These are phyloP conservation scores for Calcarius lapponicus DNA, from an alignment of 2,797 vertebrate genomes.

Conservation along the genomic window DNA sequence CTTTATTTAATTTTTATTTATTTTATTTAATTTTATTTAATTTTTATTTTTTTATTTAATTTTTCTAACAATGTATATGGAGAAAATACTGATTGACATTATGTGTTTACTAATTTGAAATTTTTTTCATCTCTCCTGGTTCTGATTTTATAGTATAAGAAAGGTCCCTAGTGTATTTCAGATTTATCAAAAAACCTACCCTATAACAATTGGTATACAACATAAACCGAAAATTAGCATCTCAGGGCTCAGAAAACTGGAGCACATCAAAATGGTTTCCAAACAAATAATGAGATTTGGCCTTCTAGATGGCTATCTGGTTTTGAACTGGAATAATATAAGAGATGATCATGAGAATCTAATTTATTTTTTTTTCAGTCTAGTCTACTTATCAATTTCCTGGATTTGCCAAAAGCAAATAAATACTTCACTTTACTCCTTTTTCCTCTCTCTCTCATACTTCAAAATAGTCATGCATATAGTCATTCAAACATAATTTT, in stretches of 20 bases:
- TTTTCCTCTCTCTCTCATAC: neutral
- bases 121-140: neutral
- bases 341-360: neutral
- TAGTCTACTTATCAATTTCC: neutral
- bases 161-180: neutral
- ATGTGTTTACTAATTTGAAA: neutral
- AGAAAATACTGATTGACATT: neutral
- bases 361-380: neutral
- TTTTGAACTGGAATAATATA: neutral
- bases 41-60: no score
- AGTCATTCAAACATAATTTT: neutral
- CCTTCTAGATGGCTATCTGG: neutral
- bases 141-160: neutral
- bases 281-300: neutral
- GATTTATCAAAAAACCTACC: neutral
- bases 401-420: neutral
- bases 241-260: neutral
- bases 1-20: neutral
- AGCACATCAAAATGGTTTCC: neutral
- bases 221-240: neutral
- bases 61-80: neutral
- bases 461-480: neutral
- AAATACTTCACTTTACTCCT: neutral
- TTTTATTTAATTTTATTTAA: no score
- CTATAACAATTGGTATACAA: neutral